A percentile compares a stretch with the other conserved stretches of the same genome.
These are phyloP conservation scores for Ennomos fuscantarius DNA, from an alignment of 2,888 invertebrate species.

Conservation along the genomic window DNA sequence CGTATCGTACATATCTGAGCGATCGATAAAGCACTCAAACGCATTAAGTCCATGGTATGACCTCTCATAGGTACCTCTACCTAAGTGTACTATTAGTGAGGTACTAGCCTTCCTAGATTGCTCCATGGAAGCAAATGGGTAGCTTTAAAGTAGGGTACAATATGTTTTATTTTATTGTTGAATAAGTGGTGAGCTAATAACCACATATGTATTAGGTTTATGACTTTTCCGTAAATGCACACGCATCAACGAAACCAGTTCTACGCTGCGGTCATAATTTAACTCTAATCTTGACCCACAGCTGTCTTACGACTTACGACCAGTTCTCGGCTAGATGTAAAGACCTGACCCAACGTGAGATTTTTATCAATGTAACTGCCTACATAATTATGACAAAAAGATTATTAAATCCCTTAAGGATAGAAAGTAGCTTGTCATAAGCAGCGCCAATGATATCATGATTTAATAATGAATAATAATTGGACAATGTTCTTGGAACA, in stretches of 20 bases:
- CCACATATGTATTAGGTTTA: slow-evolving; percentile 44
- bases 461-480: neutral
- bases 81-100: slow-evolving; percentile 33
- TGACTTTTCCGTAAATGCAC: slow-evolving; percentile 49
- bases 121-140: slow-evolving; percentile 38
- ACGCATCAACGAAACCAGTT: slow-evolving; percentile 74
- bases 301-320: slow-evolving; percentile 54
- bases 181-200: slow-evolving; percentile 43
- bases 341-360: slow-evolving; percentile 52
- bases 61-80: neutral
- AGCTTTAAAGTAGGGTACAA: slow-evolving; percentile 22
- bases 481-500: slow-evolving; percentile 6
- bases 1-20: slow-evolving; percentile 62
- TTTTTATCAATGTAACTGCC: slow-evolving; percentile 50
- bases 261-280: slow-evolving; percentile 61
- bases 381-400: slow-evolving; percentile 37
- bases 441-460: slow-evolving; percentile 31
- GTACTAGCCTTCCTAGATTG: slow-evolving; percentile 35
- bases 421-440: slow-evolving; percentile 52
- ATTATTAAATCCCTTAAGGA: slow-evolving; percentile 48
- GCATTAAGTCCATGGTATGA: slow-evolving; percentile 39
- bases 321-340: slow-evolving; percentile 58
- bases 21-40: slow-evolving; percentile 73
- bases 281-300: slow-evolving; percentile 81
- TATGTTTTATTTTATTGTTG: slow-evolving; percentile 40